Percentiles rank a stretch among this genome's conserved stretches.
These are phyloP conservation scores for Sebastes ruberrimus DNA, from an alignment of 2,797 vertebrate species.

Conservation along the genomic window DNA sequence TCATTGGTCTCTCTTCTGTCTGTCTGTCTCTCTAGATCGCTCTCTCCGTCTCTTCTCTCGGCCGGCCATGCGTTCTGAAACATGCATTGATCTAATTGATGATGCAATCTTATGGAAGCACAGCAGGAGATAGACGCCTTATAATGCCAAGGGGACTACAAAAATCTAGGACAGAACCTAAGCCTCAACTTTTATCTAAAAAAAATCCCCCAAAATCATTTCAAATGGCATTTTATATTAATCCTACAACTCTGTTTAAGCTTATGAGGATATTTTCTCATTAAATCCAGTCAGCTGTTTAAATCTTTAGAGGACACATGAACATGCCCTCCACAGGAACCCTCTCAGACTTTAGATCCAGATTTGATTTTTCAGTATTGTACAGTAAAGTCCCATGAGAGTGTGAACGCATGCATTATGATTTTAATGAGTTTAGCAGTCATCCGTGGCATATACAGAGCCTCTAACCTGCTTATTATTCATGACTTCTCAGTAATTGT, in stretches of 20 bases:
- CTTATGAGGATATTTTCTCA: neutral
- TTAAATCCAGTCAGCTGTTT: slow-evolving; percentile 3
- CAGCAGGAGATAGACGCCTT: neutral
- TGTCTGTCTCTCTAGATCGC: neutral
- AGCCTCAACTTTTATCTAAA: neutral
- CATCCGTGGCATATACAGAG: slow-evolving; percentile 59
- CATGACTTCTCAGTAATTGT: slow-evolving; percentile 68
- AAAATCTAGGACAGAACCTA: slow-evolving; percentile 18
- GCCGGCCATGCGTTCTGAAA: neutral
- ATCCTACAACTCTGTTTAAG: neutral
- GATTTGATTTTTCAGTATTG: slow-evolving; percentile 24
- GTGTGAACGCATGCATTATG: slow-evolving; percentile 56
- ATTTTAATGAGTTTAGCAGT: slow-evolving; percentile 79
- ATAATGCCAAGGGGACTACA: neutral
- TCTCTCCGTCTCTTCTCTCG: neutral
- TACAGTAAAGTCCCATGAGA: slow-evolving; percentile 50
- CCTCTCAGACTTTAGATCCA: slow-evolving; percentile 26
- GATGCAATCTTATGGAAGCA: slow-evolving; percentile 41
- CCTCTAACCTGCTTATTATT: slow-evolving; percentile 75
- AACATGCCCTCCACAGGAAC: neutral
- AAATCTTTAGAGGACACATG: neutral
- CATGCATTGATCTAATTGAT: slow-evolving; percentile 35
- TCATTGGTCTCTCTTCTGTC: neutral
- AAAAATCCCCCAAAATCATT: neutral
- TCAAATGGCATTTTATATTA: slow-evolving; percentile 4